Percentiles rank a stretch among this genome's conserved stretches.
Conservation (phyloP, 1,140 invertebrate species). For the Heliconius hermathena region DNA sequence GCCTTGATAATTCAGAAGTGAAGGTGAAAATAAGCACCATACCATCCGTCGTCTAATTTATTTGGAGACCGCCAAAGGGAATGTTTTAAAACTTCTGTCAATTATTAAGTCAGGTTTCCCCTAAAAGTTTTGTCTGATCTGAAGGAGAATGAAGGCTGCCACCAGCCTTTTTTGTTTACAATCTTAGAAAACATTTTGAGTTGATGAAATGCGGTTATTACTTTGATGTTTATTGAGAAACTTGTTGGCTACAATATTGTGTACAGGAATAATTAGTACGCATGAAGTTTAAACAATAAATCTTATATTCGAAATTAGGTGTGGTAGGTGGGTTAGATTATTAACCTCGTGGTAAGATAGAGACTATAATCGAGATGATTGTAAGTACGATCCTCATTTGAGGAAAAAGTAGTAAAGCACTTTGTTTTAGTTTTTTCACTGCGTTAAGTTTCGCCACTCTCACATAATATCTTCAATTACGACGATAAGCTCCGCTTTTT, state of each 20-base stretch:
- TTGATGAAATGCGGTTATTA: not conserved
- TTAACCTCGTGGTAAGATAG: too few species aligned
- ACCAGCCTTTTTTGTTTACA: not conserved
- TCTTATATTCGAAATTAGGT: not conserved
- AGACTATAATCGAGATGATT: too few species aligned
- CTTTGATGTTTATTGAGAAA: not conserved
- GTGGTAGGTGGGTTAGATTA: too few species aligned
- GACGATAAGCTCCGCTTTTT: not conserved
- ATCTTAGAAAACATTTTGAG: not conserved
- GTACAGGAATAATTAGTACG: not conserved
- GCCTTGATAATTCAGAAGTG: conserved; percentile 16
- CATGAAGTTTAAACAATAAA: not conserved
- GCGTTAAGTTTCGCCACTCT: not conserved
- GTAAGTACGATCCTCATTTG: too few species aligned
- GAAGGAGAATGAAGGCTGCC: not conserved
- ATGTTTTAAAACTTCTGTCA: conserved; percentile 23
- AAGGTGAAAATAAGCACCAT: conserved; percentile 26
- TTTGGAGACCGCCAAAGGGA: conserved; percentile 10
- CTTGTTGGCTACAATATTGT: not conserved
- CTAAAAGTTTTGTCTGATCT: not conserved
- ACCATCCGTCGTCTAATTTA: conserved; percentile 24
- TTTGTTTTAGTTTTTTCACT: not conserved
- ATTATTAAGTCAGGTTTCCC: conserved; percentile 11
- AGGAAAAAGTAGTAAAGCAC: too few species aligned
- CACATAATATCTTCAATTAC: not conserved